Percentiles rank a stretch among this genome's conserved stretches.
These are phyloP conservation scores for Bibio marci DNA, from an alignment of 2,888 invertebrate species.

Conservation along the genomic window DNA sequence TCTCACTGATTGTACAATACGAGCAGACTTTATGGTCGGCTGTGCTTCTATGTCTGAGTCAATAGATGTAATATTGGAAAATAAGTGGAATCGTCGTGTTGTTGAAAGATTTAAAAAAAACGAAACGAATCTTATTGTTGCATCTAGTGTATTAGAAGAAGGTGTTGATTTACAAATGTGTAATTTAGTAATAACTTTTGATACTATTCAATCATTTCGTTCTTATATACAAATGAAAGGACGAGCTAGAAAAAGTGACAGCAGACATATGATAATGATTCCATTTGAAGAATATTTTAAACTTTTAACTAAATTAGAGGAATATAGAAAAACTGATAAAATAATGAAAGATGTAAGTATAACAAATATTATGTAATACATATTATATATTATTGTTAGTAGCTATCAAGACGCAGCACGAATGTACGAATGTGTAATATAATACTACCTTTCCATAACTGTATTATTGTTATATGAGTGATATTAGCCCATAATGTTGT, in stretches of 20 bases:
- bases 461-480: too few relatives aligned
- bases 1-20: constrained; percentile 35
- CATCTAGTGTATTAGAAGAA: constrained; percentile 76
- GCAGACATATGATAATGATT: constrained; percentile 42
- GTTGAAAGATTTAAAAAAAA: constrained; percentile 39
- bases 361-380: constrained; percentile 6
- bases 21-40: constrained; percentile 59
- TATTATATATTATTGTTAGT: constrained; percentile 4
- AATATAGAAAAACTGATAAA: constrained; percentile 34
- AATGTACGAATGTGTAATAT: too few relatives aligned
- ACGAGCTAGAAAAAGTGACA: constrained; percentile 50
- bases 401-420: too few relatives aligned
- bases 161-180: constrained; percentile 77
- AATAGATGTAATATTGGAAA: constrained; percentile 18
- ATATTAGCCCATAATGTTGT: too few relatives aligned
- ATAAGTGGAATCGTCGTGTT: constrained; percentile 19
- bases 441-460: too few relatives aligned
- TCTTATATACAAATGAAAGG: constrained; percentile 83
- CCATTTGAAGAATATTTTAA: constrained; percentile 18
- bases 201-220: constrained; percentile 50
- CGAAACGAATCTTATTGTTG: constrained; percentile 44
- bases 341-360: constrained; percentile 32
- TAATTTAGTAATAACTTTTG: constrained; percentile 60
- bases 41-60: constrained; percentile 13
- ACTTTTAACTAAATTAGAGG: constrained; percentile 24